Evolutionary conservation across 2,113 vertebrate species (phyloP).

Genomic region (Eulacestoma nigropectus): DNA sequence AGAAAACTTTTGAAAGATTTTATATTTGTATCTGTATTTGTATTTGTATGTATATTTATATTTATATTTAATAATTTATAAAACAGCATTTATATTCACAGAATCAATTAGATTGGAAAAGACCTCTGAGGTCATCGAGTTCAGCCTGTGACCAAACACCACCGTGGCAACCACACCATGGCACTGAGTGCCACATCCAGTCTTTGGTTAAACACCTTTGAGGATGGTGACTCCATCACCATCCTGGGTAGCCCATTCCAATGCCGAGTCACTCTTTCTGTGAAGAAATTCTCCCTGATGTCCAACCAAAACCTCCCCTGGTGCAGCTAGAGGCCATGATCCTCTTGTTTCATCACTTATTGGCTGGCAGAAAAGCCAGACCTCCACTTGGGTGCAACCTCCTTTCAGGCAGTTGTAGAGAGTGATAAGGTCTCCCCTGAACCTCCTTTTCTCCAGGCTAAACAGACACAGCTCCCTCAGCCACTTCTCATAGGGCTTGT

Average conservation of each 20-base stretch:
- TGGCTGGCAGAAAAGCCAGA: background rate
- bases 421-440: background rate
- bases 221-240: background rate
- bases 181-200: background rate
- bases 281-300: background rate
- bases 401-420: background rate
- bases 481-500: background rate
- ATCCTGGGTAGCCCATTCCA: background rate
- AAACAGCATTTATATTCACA: background rate
- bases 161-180: rapidly evolving
- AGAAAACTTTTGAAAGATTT: background rate
- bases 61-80: background rate
- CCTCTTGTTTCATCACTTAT: background rate
- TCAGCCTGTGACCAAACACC: background rate
- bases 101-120: background rate
- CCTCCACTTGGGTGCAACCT: rapidly evolving
- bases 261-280: background rate
- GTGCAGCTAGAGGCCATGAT: rapidly evolving
- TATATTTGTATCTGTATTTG: too few relatives aligned
- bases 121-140: background rate
- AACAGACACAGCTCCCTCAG: background rate
- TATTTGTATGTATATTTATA: too few relatives aligned
- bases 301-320: background rate
- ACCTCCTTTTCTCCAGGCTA: background rate
- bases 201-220: background rate